Conservation (phyloP, 2,797 vertebrate species). For the Myripristis murdjan region DNA sequence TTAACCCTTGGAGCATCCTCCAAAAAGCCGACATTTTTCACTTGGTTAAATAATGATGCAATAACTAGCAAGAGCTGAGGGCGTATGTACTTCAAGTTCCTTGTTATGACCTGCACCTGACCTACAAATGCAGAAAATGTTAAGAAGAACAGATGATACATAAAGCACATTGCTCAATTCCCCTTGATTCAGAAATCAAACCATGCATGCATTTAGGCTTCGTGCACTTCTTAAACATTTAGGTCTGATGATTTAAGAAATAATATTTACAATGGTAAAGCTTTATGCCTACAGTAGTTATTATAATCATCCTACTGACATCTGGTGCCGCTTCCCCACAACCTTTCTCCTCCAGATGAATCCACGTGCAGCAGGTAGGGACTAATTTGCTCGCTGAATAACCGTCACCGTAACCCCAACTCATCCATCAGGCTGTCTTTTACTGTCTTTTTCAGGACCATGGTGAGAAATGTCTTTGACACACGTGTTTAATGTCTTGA, state of each 20-base stretch:
- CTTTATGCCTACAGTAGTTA: neutral
- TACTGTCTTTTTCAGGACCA: slow-evolving; percentile 22
- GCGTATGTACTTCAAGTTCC: slow-evolving; percentile 36
- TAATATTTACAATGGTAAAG: too few relatives aligned
- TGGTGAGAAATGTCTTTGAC: slow-evolving; percentile 7
- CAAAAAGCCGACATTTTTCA: slow-evolving; percentile 63
- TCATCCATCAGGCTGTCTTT: slow-evolving; percentile 18
- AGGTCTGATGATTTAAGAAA: too few relatives aligned
- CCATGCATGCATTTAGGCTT: slow-evolving; percentile 37
- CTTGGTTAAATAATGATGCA: slow-evolving; percentile 71
- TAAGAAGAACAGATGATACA: slow-evolving; percentile 61
- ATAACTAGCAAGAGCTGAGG: slow-evolving; percentile 48
- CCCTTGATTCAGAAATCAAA: slow-evolving; percentile 45
- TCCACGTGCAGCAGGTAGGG: neutral
- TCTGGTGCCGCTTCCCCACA: neutral
- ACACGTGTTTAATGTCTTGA: slow-evolving; percentile 33
- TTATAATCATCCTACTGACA: slow-evolving; percentile 12
- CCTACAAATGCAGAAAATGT: slow-evolving; percentile 69
- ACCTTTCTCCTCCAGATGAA: neutral
- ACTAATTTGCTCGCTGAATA: neutral
- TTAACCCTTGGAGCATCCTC: slow-evolving; percentile 64
- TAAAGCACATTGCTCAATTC: slow-evolving; percentile 54
- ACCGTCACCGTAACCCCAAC: neutral
- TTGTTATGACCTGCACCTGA: slow-evolving; percentile 60
- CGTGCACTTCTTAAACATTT: slow-evolving; percentile 44